Conservation (phyloP, 2,888 invertebrate genomes). For the Zaprionus bogoriensis region DNA sequence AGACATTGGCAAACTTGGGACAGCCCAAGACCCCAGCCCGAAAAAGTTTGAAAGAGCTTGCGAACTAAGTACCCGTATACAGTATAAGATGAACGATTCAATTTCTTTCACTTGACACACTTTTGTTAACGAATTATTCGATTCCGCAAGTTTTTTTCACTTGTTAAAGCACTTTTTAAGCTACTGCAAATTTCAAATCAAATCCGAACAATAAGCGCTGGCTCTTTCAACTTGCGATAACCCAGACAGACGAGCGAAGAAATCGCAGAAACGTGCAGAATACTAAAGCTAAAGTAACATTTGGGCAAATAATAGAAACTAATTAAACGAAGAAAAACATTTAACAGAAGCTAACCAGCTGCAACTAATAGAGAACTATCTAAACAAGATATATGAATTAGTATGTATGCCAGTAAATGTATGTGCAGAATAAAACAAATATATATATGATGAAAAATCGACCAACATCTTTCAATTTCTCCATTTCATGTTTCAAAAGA, state of each 20-base stretch:
- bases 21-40: neutral
- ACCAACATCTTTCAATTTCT: neutral
- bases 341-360: conserved; percentile 33
- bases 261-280: neutral
- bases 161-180: conserved; percentile 37
- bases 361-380: conserved; percentile 48
- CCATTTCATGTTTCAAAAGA: neutral
- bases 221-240: conserved; percentile 46
- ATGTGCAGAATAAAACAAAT: conserved; percentile 67
- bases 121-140: conserved; percentile 3
- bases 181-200: conserved; percentile 27
- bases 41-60: neutral
- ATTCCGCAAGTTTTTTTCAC: conserved; percentile 9
- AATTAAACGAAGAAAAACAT: conserved; percentile 19
- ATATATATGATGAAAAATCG: conserved; percentile 26
- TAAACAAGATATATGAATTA: conserved; percentile 63
- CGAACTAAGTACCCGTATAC: conserved; percentile 20
- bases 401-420: conserved; percentile 64
- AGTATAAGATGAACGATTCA: conserved; percentile 11
- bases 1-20: neutral
- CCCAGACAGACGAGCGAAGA: neutral
- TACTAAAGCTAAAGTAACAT: conserved; percentile 10
- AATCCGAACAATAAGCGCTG: conserved; percentile 14
- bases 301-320: conserved; percentile 43
- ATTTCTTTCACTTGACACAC: neutral